Evolutionary conservation across 1,140 invertebrate species (phyloP).

Genomic region (Sweltsa coloradensis): DNA sequence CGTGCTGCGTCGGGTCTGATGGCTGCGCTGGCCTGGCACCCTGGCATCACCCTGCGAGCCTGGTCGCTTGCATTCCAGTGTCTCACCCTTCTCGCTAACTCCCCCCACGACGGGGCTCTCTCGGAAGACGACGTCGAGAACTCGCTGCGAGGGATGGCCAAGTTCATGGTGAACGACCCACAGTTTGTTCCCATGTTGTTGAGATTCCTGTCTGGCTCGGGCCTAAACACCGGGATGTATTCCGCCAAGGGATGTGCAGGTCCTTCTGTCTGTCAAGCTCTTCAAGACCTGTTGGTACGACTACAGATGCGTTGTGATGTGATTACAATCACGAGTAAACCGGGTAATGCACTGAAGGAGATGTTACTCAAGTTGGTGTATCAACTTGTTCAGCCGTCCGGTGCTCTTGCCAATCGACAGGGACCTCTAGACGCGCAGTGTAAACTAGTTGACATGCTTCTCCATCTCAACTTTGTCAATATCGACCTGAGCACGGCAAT

Average conservation of each 20-base stretch:
- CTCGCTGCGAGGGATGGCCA: constrained; percentile 35
- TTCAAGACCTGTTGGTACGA: constrained; percentile 58
- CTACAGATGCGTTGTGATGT: constrained; percentile 56
- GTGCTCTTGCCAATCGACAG: constrained; percentile 51
- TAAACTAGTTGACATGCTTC: constrained; percentile 51
- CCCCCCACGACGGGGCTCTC: constrained; percentile 1
- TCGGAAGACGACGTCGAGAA: constrained; percentile 11
- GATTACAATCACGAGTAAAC: constrained; percentile 36
- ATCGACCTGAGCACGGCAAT: constrained; percentile 58
- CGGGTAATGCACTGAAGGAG: constrained; percentile 51
- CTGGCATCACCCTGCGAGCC: constrained; percentile 52
- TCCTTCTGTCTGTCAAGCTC: constrained; percentile 58
- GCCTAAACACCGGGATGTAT: constrained; percentile 16
- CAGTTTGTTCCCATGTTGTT: constrained; percentile 60
- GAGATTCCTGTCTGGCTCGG: constrained; percentile 54
- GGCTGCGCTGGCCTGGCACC: constrained; percentile 47
- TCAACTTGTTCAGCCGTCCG: constrained; percentile 53
- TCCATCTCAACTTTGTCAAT: constrained; percentile 50
- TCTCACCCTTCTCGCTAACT: constrained; percentile 6
- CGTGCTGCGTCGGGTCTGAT: constrained; percentile 59
- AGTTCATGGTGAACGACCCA: constrained; percentile 48
- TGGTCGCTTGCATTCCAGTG: constrained; percentile 62
- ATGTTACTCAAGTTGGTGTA: constrained; percentile 55
- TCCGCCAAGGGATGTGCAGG: constrained; percentile 34
- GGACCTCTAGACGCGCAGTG: constrained; percentile 76